These are phyloP conservation scores for Linyphia triangularis DNA, from an alignment of 2,888 invertebrate genomes.

Conservation along the genomic window DNA sequence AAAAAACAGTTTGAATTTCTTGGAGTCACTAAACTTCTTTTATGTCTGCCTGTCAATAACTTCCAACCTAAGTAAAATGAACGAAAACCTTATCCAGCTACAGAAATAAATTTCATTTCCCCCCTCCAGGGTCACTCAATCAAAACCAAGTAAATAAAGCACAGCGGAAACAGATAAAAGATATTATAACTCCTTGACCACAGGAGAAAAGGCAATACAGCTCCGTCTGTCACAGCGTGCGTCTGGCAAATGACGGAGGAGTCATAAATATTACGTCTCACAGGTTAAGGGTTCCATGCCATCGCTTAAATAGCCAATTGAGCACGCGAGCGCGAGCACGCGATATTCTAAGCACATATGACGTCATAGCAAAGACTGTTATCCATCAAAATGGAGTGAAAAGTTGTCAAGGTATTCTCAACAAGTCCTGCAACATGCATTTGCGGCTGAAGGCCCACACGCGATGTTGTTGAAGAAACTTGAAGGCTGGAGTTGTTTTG, in stretches of 20 bases:
- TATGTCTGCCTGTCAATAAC: too few species aligned
- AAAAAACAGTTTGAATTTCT: too few species aligned
- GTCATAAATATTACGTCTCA: constrained; percentile 22
- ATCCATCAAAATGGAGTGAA: neutral
- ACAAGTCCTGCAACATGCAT: constrained; percentile 3
- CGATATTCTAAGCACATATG: neutral
- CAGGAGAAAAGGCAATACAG: neutral
- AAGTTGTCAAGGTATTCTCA: constrained; percentile 17
- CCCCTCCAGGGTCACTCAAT: neutral
- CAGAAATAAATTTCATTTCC: neutral
- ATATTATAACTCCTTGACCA: neutral
- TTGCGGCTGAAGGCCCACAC: too few species aligned
- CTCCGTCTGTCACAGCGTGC: neutral
- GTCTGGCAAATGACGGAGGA: neutral
- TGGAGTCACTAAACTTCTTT: too few species aligned
- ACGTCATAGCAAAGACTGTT: constrained; percentile 12
- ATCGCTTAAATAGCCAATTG: neutral
- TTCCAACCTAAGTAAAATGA: too few species aligned
- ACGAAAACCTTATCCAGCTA: neutral
- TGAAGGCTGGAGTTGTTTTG: too few species aligned
- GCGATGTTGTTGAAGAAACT: neutral
- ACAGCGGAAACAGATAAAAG: constrained; percentile 30
- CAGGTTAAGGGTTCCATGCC: constrained; percentile 23
- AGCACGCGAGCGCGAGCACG: constrained; percentile 28
- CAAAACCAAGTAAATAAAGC: neutral